Percentiles rank a stretch among this genome's conserved stretches.
These are phyloP conservation scores for Aphelinus atriplicis DNA, from an alignment of 1,140 invertebrate species.

Conservation along the genomic window DNA sequence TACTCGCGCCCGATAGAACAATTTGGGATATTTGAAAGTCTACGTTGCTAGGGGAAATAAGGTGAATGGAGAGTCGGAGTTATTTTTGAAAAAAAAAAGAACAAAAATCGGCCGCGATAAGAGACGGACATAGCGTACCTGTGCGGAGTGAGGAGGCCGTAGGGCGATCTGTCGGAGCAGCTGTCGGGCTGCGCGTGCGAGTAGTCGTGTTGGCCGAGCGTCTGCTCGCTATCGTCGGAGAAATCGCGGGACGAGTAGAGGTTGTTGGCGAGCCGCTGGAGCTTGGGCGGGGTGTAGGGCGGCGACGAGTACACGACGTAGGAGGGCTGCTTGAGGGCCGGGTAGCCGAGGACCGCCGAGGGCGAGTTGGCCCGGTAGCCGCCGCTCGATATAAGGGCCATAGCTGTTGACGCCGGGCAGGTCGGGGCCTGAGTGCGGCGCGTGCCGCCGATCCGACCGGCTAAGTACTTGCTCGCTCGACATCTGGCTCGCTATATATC, in stretches of 20 bases:
- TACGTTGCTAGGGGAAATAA: no score
- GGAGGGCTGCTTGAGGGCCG: constrained; percentile 25
- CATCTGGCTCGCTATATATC: constrained; percentile 28
- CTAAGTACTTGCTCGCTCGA: neutral
- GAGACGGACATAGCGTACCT: constrained; percentile 48
- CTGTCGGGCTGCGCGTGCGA: constrained; percentile 49
- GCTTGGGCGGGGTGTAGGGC: constrained; percentile 60
- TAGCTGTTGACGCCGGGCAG: constrained; percentile 20
- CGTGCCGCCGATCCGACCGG: constrained; percentile 15
- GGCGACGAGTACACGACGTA: constrained; percentile 58
- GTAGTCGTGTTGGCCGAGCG: constrained; percentile 50
- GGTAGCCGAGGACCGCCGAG: constrained; percentile 52
- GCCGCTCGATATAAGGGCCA: constrained; percentile 61
- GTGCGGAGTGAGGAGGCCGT: constrained; percentile 56
- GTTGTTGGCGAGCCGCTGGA: constrained; percentile 46
- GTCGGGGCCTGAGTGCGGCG: constrained; percentile 26
- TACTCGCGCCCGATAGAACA: no score
- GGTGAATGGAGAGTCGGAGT: no score
- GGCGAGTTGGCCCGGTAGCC: constrained; percentile 48
- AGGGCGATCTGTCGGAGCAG: constrained; percentile 55
- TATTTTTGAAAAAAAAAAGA: no score
- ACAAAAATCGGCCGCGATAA: no score
- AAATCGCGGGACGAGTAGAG: constrained; percentile 46
- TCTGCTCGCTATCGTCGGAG: constrained; percentile 49
- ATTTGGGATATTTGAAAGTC: no score